Evolutionary conservation across 2,888 invertebrate genomes (phyloP).

Genomic region (Agrochola lychnidis): DNA sequence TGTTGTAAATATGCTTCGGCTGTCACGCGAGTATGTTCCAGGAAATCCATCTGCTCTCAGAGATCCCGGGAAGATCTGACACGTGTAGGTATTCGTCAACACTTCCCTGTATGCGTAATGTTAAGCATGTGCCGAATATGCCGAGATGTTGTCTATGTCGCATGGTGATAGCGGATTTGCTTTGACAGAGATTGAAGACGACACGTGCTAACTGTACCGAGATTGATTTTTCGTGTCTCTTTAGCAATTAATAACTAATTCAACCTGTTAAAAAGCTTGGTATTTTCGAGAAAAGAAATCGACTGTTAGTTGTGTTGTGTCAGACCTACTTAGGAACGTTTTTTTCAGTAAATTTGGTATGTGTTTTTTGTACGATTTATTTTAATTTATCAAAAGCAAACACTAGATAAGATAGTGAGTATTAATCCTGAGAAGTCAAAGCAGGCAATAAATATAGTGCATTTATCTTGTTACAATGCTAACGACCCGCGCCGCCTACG

Average conservation of each 20-base stretch:
- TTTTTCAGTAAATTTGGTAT: slow-evolving; percentile 19
- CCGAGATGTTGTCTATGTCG: neutral
- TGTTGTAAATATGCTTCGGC: slow-evolving; percentile 69
- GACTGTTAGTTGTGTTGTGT: neutral
- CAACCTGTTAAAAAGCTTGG: slow-evolving; percentile 8
- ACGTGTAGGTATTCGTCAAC: slow-evolving; percentile 77
- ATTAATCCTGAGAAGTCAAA: slow-evolving; percentile 53
- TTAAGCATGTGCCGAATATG: slow-evolving; percentile 37
- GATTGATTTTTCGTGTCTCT: slow-evolving; percentile 34
- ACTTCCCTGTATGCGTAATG: slow-evolving; percentile 56
- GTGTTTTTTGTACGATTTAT: slow-evolving; percentile 28
- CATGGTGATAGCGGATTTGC: slow-evolving; percentile 14
- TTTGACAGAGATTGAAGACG: slow-evolving; percentile 28
- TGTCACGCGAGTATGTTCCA: slow-evolving; percentile 75
- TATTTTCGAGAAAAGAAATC: slow-evolving; percentile 23
- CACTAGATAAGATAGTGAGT: slow-evolving; percentile 45
- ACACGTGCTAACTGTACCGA: slow-evolving; percentile 31
- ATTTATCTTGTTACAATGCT: slow-evolving; percentile 73
- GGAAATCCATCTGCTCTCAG: slow-evolving; percentile 76
- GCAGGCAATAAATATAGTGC: slow-evolving; percentile 69
- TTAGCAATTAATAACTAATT: slow-evolving; percentile 19
- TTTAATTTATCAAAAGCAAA: slow-evolving; percentile 26
- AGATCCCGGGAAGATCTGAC: slow-evolving; percentile 72
- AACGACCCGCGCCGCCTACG: slow-evolving; percentile 70
- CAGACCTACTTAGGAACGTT: neutral